A percentile compares a stretch with the other conserved stretches of the same genome.
phyloP scores from a whole-genome alignment of 2,888 invertebrate genomes.

The Pheosia gnoma region DNA sequence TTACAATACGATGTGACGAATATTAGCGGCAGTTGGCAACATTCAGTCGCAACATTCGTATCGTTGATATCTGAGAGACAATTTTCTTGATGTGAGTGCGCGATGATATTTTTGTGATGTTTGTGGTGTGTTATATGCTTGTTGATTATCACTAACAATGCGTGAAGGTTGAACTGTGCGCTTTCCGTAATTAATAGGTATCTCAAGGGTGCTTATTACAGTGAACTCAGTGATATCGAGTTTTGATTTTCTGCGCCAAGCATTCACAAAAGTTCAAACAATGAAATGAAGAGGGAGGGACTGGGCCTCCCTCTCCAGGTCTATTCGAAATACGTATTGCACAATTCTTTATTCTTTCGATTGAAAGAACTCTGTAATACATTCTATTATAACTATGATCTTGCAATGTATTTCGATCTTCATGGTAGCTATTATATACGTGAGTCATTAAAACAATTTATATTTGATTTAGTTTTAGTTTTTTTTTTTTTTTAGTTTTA shows the following conservation, averaged over 20 bases:
- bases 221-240: neutral
- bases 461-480: no score
- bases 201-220: no score
- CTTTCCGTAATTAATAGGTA: no score
- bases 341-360: neutral
- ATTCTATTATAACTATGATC: neutral
- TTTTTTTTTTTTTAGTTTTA: no score
- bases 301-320: neutral
- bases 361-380: neutral
- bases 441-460: neutral
- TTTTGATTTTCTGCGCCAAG: neutral
- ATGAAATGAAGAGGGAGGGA: neutral
- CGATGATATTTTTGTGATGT: conserved; percentile 2
- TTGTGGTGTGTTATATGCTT: neutral
- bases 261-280: neutral
- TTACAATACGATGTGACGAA: conserved; percentile 54
- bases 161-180: no score
- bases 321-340: neutral
- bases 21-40: conserved; percentile 61
- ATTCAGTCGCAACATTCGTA: conserved; percentile 43
- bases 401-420: neutral
- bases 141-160: neutral
- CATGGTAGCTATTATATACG: neutral
- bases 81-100: conserved; percentile 33
- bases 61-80: conserved; percentile 23